Evolutionary conservation across 2,113 vertebrate species (phyloP).

Genomic region (Passer domesticus): DNA sequence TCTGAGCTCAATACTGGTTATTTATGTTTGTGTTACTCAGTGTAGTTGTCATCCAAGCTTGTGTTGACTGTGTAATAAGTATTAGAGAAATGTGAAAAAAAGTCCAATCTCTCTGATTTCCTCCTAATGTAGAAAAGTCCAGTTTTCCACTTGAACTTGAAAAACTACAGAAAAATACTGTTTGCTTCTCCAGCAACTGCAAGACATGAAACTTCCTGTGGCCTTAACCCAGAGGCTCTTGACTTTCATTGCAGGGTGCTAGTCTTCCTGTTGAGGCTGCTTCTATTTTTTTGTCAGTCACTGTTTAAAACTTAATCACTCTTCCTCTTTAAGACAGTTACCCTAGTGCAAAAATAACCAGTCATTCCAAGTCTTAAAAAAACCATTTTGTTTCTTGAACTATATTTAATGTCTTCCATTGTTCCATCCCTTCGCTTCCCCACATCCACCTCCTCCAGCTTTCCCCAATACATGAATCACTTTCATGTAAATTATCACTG

Average conservation of each 20-base stretch:
- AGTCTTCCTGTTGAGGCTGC: conserved; percentile 6
- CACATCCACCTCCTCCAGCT: conserved; percentile 24
- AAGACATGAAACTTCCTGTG: not conserved
- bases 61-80: not conserved
- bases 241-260: not conserved
- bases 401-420: conserved; percentile 70
- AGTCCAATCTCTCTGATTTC: not conserved
- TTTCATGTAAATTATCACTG: conserved; percentile 44
- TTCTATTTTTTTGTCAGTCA: not conserved
- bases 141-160: not conserved
- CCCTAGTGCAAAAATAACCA: conserved; percentile 59
- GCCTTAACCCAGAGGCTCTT: not conserved
- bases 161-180: not conserved
- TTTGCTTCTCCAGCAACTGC: not conserved
- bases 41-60: not conserved
- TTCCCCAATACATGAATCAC: conserved; percentile 32
- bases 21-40: not conserved
- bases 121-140: not conserved
- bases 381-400: conserved; percentile 49
- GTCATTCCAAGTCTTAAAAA: conserved; percentile 25
- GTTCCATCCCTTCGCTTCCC: conserved; percentile 42
- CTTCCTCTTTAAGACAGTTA: conserved; percentile 56
- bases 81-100: not conserved
- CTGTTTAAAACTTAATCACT: conserved; percentile 58
- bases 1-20: not conserved